These are phyloP conservation scores for Drosophila suzukii DNA, from an alignment of 1,140 invertebrate species.

Conservation along the genomic window DNA sequence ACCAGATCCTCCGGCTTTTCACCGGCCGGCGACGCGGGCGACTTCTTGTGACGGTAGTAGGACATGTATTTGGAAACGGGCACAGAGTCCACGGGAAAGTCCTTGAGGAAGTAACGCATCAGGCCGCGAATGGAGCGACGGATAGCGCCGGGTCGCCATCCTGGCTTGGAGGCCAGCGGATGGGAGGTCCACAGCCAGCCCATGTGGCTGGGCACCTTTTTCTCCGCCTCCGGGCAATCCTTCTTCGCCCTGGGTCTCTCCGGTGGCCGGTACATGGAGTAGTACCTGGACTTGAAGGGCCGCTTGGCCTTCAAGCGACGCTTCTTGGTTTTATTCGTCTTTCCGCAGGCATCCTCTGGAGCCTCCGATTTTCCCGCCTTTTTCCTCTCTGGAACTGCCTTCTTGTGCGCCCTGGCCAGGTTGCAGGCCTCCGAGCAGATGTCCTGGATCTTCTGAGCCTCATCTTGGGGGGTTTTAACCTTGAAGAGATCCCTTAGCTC, in stretches of 20 bases:
- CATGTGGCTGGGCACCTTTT: slow-evolving; percentile 73
- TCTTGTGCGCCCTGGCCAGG: slow-evolving; percentile 22
- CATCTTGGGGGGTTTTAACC: not conserved
- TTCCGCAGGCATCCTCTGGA: not conserved
- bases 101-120: slow-evolving; percentile 78
- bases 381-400: not conserved
- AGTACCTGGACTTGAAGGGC: slow-evolving; percentile 37
- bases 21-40: not conserved
- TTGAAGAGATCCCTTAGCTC: slow-evolving; percentile 65
- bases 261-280: slow-evolving; percentile 21
- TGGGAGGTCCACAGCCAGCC: slow-evolving; percentile 82
- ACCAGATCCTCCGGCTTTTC: slow-evolving; percentile 42
- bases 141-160: slow-evolving; percentile 78
- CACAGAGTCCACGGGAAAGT: slow-evolving; percentile 70
- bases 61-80: slow-evolving; percentile 68
- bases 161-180: slow-evolving; percentile 36
- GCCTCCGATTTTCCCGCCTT: not conserved
- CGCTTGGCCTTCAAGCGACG: not conserved
- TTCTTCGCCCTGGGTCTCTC: slow-evolving; percentile 14
- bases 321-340: not conserved
- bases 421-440: slow-evolving; percentile 58
- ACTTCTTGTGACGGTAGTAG: slow-evolving; percentile 42
- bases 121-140: slow-evolving; percentile 69
- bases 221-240: slow-evolving; percentile 1
- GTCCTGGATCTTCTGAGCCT: slow-evolving; percentile 17